Evolutionary conservation across 53 echinoderm and acorn worm species (phyloP).

Genomic region (Antedon mediterranea): DNA sequence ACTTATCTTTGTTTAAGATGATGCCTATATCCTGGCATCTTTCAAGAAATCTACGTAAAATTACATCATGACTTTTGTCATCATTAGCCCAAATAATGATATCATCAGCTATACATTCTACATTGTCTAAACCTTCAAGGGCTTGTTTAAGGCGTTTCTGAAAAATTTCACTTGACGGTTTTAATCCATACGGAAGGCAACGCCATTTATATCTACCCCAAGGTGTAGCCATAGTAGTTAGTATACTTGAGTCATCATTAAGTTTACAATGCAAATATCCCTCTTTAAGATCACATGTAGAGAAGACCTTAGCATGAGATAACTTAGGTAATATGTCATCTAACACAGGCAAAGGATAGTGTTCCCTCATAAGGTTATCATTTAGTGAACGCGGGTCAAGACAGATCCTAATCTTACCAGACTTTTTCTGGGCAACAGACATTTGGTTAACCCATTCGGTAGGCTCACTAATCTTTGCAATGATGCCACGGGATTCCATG

Average conservation of each 20-base stretch:
- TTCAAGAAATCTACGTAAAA: slow-evolving; percentile 17
- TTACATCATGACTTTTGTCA: slow-evolving; percentile 10
- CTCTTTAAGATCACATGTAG: slow-evolving; percentile 27
- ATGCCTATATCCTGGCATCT: no score
- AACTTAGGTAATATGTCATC: slow-evolving; percentile 36
- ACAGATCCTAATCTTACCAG: slow-evolving; percentile 43
- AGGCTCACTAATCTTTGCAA: slow-evolving; percentile 21
- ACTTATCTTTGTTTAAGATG: no score
- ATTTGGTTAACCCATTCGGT: slow-evolving; percentile 50
- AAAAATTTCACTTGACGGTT: slow-evolving; percentile 38
- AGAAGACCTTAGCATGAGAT: slow-evolving; percentile 19
- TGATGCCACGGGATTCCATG: slow-evolving; percentile 16
- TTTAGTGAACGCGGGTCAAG: slow-evolving; percentile 41
- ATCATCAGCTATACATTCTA: slow-evolving; percentile 36
- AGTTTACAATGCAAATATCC: slow-evolving; percentile 43
- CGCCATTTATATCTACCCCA: slow-evolving; percentile 41
- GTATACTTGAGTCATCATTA: slow-evolving; percentile 33
- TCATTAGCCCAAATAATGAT: slow-evolving; percentile 25
- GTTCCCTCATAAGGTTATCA: slow-evolving; percentile 23
- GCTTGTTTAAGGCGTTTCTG: slow-evolving; percentile 29
- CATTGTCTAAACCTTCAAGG: slow-evolving; percentile 19
- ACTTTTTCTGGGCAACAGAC: slow-evolving; percentile 28
- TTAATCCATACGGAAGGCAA: slow-evolving; percentile 36
- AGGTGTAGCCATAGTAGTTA: slow-evolving; percentile 37
- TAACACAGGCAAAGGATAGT: slow-evolving; percentile 34